Base-by-base conservation (phyloP, 2,888 invertebrate genomes). In the Callimorpha dominula region DNA sequence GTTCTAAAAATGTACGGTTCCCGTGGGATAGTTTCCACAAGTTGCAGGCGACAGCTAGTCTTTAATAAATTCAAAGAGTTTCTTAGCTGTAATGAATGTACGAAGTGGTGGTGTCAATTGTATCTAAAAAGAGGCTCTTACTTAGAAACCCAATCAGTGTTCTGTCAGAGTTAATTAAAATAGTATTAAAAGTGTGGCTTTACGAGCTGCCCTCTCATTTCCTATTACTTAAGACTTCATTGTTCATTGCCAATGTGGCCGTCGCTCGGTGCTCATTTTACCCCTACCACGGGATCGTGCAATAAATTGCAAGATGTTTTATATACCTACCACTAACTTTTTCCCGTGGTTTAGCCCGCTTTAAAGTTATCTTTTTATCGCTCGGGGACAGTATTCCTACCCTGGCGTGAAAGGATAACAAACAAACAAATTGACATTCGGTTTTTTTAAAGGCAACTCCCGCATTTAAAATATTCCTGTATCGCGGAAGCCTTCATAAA, bases 111-210 rank as follows among this genome's bases (percentile, higher is more conserved):
- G 40, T 4, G 50, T 63, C n/a, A 69, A 69, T 63, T 52, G 42
- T 54, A 15, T 70, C 52, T 20, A 15, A 70, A 20, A 50, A 60
- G 66, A 71, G 52, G 42, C 20, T 63, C 57, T 65, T 72, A 72
- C 72, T 70, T 62, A 69, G 60, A 76, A 85, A 84, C 74, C 75
- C 74, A 85, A 83, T 84, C 77, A 72, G 65, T 46, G 12, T 64
- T 62, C 71, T 78, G 77, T 79, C 74, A 76, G 76, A 82, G 84
- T 86, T 86, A 87, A 86, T 86, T 86, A 83, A 82, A 85, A 83
- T 76, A 74, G 75, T 77, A 76, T 79, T 79, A 78, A 78, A 75
- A 76, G 80, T 78, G 68, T 74, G 46, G 49, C 73, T 82, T 83
- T 83, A 83, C 75, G 83, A 85, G 75, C 70, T 60, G 43, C 64